These are phyloP conservation scores for Eulemur macaco DNA, from an alignment of 2,113 vertebrate genomes.

Conservation along the genomic window DNA sequence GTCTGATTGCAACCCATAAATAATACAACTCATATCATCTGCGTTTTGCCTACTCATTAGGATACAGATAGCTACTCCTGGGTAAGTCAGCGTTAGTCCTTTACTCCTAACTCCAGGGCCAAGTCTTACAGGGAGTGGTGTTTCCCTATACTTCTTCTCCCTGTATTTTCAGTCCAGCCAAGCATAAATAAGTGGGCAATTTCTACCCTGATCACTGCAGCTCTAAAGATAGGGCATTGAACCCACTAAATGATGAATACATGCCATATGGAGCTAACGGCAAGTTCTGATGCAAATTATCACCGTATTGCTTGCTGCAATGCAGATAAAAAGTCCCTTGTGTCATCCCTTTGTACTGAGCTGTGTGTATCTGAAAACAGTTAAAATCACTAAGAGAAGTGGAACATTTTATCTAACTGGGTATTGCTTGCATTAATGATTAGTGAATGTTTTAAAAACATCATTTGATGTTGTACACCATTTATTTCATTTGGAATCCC, in stretches of 20 bases:
- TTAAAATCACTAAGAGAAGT: slow-evolving; percentile 54
- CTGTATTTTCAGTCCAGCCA: slow-evolving; percentile 46
- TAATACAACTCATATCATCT: slow-evolving; percentile 34
- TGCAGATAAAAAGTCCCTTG: slow-evolving; percentile 70
- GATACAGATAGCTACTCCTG: slow-evolving; percentile 25
- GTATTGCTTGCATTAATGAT: neutral
- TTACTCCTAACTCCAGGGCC: slow-evolving; percentile 29
- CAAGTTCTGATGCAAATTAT: slow-evolving; percentile 67
- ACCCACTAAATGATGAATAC: slow-evolving; percentile 59
- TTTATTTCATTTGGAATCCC: slow-evolving; percentile 43
- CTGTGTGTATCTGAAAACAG: slow-evolving; percentile 53
- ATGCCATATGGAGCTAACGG: slow-evolving; percentile 63
- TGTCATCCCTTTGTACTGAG: slow-evolving; percentile 67
- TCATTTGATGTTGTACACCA: neutral
- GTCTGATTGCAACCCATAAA: slow-evolving; percentile 61
- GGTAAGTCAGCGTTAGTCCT: slow-evolving; percentile 6
- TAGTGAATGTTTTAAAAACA: slow-evolving; percentile 38
- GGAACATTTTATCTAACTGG: neutral
- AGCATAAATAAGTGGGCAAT: slow-evolving; percentile 62
- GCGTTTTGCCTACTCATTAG: slow-evolving; percentile 39
- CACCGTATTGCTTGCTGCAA: slow-evolving; percentile 53
- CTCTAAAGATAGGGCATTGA: slow-evolving; percentile 65
- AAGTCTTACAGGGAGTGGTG: neutral
- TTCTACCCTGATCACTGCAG: slow-evolving; percentile 63
- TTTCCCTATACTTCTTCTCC: slow-evolving; percentile 14